These are phyloP conservation scores for Caenorhabditis zanzibari DNA, from an alignment of 2,888 invertebrate species.

Conservation along the genomic window DNA sequence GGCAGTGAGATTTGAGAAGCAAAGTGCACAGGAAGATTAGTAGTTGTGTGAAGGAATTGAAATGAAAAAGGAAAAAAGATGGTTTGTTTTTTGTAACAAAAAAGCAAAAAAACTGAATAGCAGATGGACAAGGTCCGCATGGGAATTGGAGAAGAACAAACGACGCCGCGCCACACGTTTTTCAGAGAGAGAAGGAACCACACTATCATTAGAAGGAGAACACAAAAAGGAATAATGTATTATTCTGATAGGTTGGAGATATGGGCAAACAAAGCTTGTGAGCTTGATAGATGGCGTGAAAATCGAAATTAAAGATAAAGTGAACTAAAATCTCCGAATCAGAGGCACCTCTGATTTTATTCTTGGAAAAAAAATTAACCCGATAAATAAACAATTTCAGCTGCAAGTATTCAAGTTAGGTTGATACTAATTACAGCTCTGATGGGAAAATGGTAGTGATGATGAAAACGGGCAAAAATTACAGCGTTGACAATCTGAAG, in stretches of 20 bases:
- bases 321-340: too few species aligned
- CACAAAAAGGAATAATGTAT: neutral
- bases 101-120: constrained; percentile 13
- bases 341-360: too few species aligned
- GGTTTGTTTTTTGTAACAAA: constrained; percentile 30
- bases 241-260: constrained; percentile 21
- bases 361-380: too few species aligned
- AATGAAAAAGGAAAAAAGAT: constrained; percentile 8
- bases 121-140: constrained; percentile 16
- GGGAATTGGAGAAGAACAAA: constrained; percentile 54
- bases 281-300: too few species aligned
- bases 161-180: constrained; percentile 31
- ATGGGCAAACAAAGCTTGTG: too few species aligned
- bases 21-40: constrained; percentile 54
- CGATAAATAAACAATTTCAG: too few species aligned
- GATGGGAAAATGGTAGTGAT: too few species aligned
- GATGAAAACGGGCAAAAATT: too few species aligned
- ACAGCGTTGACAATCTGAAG: too few species aligned
- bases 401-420: too few species aligned
- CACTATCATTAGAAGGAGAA: constrained; percentile 17
- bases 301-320: too few species aligned
- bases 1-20: constrained; percentile 9
- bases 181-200: constrained; percentile 11
- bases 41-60: constrained; percentile 22
- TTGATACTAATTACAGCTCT: too few species aligned